Evolutionary conservation across 2,888 invertebrate species (phyloP), one percentile per base, ranked within the genome.

Genomic region (Drosophila atripex): DNA sequence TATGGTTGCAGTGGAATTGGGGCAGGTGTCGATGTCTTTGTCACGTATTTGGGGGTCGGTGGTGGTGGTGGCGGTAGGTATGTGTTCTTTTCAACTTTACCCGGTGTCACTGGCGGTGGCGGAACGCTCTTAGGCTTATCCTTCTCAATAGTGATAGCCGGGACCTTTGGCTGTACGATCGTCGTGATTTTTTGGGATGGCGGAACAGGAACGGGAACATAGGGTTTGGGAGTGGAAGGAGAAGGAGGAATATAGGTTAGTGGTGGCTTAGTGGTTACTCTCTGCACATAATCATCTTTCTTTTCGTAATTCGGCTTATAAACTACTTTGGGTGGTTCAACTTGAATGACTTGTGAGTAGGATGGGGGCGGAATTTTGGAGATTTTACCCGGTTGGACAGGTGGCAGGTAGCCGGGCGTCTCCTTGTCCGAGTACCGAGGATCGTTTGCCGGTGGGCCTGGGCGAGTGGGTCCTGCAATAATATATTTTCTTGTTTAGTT

Each of bases 341-440:
- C 75, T 49, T 78, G 77, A 75, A 82, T 77, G 77, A 79, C 68
- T 75, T 77, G 76, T 59, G 84, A 78, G 66, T 71, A 59, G 69
- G 86, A 75, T 69, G 88, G 78, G 38, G 80, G 71, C 2, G 92
- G 92, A 53, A 92, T 92, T 56, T 8, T 55, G 32, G 75, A 76
- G 74, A 80, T 82, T 82, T 90, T 90, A 92, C 93, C 93, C 74
- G 93, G 92, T 49, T 94, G 93, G 50, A 93, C 93, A 53, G 90
- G 89, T 74, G 89, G 91, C 83, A 91, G 80, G 55, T 91, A 91
- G 74, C 90, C 91, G 41, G 84, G 87, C 47, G 89, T 89, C 25
- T 87, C 72, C 75, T 88, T 82, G 32, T 89, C 70, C 58, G 91
- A 91, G 35, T 89, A 77, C 57, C 88, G 78, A 8, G 90, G 90